A percentile compares a stretch with the other conserved stretches of the same genome.
phyloP scores from a whole-genome alignment of 2,888 invertebrate species.

The Sisyra terminalis region DNA sequence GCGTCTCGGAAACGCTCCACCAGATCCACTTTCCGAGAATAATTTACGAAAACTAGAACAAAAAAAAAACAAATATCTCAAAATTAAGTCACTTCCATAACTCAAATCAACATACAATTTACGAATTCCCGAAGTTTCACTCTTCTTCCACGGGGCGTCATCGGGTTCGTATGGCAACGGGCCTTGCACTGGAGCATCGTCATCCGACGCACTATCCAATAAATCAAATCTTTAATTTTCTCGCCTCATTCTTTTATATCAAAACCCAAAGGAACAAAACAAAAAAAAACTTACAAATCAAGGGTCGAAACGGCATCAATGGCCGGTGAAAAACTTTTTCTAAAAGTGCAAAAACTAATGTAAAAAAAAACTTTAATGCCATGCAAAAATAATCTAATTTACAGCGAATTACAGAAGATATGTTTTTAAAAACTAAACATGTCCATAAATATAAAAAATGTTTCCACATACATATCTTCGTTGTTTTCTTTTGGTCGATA shows the following conservation, averaged over 20 bases:
- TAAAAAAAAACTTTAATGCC: background rate
- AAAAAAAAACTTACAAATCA: background rate
- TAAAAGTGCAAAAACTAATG: background rate
- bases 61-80: constrained; percentile 1
- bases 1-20: constrained; percentile 60
- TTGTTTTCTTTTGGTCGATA: constrained; percentile 39
- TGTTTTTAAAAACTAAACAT: background rate
- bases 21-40: constrained; percentile 61
- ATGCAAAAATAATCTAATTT: background rate
- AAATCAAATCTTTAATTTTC: background rate
- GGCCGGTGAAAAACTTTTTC: too few relatives aligned
- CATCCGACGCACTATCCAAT: constrained; percentile 33
- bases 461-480: constrained; percentile 21
- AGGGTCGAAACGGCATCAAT: too few relatives aligned
- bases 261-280: background rate
- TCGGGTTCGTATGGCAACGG: constrained; percentile 93
- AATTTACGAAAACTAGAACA: constrained; percentile 66
- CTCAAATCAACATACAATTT: constrained; percentile 80
- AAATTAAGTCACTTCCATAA: background rate
- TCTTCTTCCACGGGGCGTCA: constrained; percentile 87
- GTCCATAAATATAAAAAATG: constrained; percentile 9
- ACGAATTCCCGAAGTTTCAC: constrained; percentile 66
- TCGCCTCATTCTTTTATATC: background rate
- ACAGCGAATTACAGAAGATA: background rate
- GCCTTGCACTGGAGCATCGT: constrained; percentile 88